Evolutionary conservation across 2,888 invertebrate genomes (phyloP), one percentile per base, ranked within the genome.

Genomic region (Acanthococcus lagerstroemiae): DNA sequence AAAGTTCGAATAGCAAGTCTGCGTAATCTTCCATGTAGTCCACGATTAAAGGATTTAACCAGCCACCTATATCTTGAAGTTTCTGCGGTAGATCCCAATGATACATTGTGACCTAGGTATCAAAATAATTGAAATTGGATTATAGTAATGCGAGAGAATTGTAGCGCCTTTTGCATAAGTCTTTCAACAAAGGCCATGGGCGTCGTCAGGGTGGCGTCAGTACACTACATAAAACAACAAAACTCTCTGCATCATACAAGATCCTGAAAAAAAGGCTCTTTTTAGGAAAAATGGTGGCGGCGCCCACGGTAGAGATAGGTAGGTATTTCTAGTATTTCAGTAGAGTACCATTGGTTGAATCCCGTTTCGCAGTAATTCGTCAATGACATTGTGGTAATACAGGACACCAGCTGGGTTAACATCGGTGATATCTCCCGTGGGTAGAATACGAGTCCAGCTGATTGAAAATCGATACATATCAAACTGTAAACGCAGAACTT

Each of bases 71-170:
- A 37, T 37, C 37, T 37, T 37, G 37, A 15, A 37, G n/a, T 3
- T 69, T 69, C 71, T 82, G 80, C 0, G 84, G 84, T 65, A 84
- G 76, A 72, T 85, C 84, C 82, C 82, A 84, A 72, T 86, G 85
- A 76, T 83, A 84, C 24, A 72, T 55, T 0, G 72, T 71, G 5
- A 71, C 71, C 72, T 72, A 48, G 22, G 55, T 45, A 37, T n/a
- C n/a, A n/a, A n/a, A n/a, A n/a, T n/a, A n/a, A n/a, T n/a, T n/a
- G n/a, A n/a, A n/a, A n/a, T n/a, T n/a, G n/a, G n/a, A n/a, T n/a
- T n/a, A n/a, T n/a, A n/a, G n/a, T n/a, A n/a, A n/a, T n/a, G n/a
- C n/a, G n/a, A n/a, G n/a, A n/a, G n/a, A n/a, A n/a, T n/a, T n/a
- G n/a, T n/a, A n/a, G n/a, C n/a, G n/a, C n/a, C n/a, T n/a, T n/a